phyloP scores from a whole-genome alignment of 2,888 invertebrate species.

The Drosophila lutescens region DNA sequence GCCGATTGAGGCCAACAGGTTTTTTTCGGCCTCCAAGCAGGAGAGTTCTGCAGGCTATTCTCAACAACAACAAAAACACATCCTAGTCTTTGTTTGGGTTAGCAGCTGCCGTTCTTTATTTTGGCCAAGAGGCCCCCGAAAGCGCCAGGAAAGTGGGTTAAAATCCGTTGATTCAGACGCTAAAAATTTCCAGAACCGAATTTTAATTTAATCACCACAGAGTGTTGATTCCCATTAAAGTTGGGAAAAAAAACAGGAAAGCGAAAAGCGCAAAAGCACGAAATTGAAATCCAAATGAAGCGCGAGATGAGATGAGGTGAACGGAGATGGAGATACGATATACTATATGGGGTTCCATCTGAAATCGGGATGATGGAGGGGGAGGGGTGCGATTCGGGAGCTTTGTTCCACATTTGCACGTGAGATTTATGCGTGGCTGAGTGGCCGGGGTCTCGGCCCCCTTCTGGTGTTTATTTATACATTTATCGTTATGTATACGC shows the following conservation, averaged over 20 bases:
- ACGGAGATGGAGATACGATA: not conserved
- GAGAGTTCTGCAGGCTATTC: slow-evolving; percentile 29
- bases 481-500: slow-evolving; percentile 52
- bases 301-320: slow-evolving; percentile 32
- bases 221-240: slow-evolving; percentile 42
- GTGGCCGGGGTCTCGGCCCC: slow-evolving; percentile 20
- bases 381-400: slow-evolving; percentile 34
- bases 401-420: slow-evolving; percentile 74
- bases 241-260: slow-evolving; percentile 19
- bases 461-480: slow-evolving; percentile 68
- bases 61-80: not conserved
- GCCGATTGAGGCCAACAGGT: slow-evolving; percentile 71
- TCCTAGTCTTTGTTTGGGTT: slow-evolving; percentile 21
- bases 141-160: slow-evolving; percentile 43
- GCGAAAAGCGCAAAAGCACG: slow-evolving; percentile 25
- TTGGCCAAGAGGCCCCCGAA: not conserved
- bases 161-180: slow-evolving; percentile 10
- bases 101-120: not conserved
- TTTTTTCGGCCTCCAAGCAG: slow-evolving; percentile 40
- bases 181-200: slow-evolving; percentile 34
- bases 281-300: slow-evolving; percentile 34
- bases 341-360: slow-evolving; percentile 35
- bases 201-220: slow-evolving; percentile 41
- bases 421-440: slow-evolving; percentile 71
- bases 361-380: slow-evolving; percentile 9